A percentile compares a stretch with the other conserved stretches of the same genome.
Evolutionary conservation across 2,888 invertebrate species (phyloP).

Genomic region (Zaprionus bogoriensis): DNA sequence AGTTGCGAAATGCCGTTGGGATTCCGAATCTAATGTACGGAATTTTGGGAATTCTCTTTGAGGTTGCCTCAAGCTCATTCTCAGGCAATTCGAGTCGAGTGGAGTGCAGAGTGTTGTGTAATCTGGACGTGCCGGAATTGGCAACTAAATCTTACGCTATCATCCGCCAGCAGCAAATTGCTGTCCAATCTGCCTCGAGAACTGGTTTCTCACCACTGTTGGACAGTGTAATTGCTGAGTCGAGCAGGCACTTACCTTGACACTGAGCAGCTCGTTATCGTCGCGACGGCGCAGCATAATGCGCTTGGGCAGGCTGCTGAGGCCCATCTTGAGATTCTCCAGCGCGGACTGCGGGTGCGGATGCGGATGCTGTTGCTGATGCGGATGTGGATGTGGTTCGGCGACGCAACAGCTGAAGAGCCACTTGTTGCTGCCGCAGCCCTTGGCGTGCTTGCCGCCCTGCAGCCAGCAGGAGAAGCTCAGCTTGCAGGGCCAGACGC

Average conservation of each 20-base stretch:
- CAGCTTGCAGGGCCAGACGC: slow-evolving; percentile 87
- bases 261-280: slow-evolving; percentile 78
- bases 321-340: slow-evolving; percentile 65
- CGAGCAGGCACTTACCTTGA: slow-evolving; percentile 46
- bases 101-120: not conserved
- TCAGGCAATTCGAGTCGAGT: not conserved
- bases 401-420: slow-evolving; percentile 88
- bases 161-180: too few species aligned
- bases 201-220: not conserved
- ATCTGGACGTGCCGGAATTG: not conserved
- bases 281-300: slow-evolving; percentile 81
- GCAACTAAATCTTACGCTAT: not conserved
- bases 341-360: too few species aligned
- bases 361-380: slow-evolving; percentile 80
- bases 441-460: slow-evolving; percentile 87
- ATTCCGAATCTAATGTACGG: not conserved
- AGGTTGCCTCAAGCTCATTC: not conserved
- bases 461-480: slow-evolving; percentile 90
- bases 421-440: slow-evolving; percentile 88
- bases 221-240: slow-evolving; percentile 36
- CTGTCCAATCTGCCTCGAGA: not conserved
- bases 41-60: not conserved
- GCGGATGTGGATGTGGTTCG: slow-evolving; percentile 84
- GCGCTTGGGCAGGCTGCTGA: slow-evolving; percentile 75
- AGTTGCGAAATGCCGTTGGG: not conserved